These are phyloP conservation scores for Tychaedon coryphoeus DNA, from an alignment of 2,113 vertebrate species.

Conservation along the genomic window DNA sequence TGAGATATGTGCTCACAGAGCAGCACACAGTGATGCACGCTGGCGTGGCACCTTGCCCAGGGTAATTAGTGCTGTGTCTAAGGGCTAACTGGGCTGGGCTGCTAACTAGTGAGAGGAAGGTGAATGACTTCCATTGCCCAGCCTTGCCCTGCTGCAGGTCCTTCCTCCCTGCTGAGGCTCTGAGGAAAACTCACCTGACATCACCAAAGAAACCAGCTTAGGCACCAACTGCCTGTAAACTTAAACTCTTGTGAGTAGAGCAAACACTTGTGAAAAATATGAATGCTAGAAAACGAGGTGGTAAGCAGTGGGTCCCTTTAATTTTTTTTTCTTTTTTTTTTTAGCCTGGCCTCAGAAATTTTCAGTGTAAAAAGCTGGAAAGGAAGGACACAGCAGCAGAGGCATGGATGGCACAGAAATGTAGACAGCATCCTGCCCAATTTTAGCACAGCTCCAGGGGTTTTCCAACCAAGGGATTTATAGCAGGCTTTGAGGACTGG, in stretches of 20 bases:
- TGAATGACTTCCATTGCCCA: background rate
- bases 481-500: background rate
- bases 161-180: fast-evolving
- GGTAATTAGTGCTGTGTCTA: background rate
- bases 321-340: background rate
- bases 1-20: background rate
- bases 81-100: background rate
- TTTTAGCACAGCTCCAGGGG: background rate
- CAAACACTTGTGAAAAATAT: background rate
- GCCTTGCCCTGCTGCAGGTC: background rate
- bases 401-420: background rate
- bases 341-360: background rate
- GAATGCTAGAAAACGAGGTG: background rate
- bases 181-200: background rate
- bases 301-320: background rate
- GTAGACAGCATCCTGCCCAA: background rate
- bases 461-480: background rate
- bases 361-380: background rate
- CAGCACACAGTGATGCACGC: fast-evolving
- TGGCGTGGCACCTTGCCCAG: background rate
- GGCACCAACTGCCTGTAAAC: background rate
- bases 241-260: background rate
- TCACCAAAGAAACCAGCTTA: background rate
- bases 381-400: background rate
- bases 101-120: background rate